Conservation (phyloP, 2,888 invertebrate genomes). For the Serripes groenlandicus region DNA sequence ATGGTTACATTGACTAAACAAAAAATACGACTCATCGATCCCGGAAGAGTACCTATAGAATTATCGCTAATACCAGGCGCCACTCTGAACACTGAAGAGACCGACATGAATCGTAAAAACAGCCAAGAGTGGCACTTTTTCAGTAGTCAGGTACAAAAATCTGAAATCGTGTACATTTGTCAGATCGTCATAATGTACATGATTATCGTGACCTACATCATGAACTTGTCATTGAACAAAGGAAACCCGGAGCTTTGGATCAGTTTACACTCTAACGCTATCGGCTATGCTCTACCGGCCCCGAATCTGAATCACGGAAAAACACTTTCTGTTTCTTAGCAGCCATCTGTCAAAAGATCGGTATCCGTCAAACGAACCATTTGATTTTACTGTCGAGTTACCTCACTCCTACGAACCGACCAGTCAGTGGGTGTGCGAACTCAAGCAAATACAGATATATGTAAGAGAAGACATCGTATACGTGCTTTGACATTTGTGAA, state of each 20-base stretch:
- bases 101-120: background rate
- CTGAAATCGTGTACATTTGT: too few relatives aligned
- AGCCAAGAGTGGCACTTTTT: constrained; percentile 14
- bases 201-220: too few relatives aligned
- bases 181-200: too few relatives aligned
- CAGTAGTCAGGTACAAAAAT: background rate
- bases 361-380: constrained; percentile 1
- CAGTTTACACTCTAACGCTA: too few relatives aligned
- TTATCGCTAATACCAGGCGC: constrained; percentile 9
- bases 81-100: too few relatives aligned
- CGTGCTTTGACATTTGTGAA: too few relatives aligned
- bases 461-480: constrained; percentile 29
- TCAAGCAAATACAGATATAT: constrained; percentile 29
- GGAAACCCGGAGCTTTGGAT: constrained; percentile 7
- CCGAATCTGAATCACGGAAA: background rate
- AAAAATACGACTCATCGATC: constrained; percentile 49
- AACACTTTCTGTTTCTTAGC: constrained; percentile 21
- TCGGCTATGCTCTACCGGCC: constrained; percentile 20
- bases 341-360: constrained; percentile 19
- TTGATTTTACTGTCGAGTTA: constrained; percentile 11
- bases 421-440: constrained; percentile 29
- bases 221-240: background rate
- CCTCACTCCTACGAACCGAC: background rate
- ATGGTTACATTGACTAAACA: constrained; percentile 65
- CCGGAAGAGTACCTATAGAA: background rate